phyloP scores from a whole-genome alignment of 1,140 invertebrate genomes.

The Archivesica marissinica region DNA sequence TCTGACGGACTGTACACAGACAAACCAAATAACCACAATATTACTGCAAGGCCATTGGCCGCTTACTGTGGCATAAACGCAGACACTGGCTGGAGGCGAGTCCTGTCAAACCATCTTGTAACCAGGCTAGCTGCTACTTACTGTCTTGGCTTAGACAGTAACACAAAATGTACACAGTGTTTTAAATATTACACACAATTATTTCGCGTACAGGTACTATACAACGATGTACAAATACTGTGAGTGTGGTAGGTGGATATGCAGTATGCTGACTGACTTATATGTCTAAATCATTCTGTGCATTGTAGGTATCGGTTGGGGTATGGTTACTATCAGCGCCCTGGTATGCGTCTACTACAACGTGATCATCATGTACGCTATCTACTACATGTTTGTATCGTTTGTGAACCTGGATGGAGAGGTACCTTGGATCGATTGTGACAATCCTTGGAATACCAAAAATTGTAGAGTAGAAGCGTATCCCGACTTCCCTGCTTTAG shows the following conservation, averaged over 20 bases:
- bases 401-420: constrained; percentile 74
- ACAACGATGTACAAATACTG: not conserved
- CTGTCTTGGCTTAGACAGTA: not conserved
- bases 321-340: constrained; percentile 79
- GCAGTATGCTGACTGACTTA: not conserved
- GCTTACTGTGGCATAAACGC: no score
- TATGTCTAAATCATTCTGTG: not conserved
- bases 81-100: no score
- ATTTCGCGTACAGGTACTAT: not conserved
- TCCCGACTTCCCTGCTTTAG: constrained; percentile 46
- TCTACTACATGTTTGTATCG: constrained; percentile 82
- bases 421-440: constrained; percentile 76
- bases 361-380: constrained; percentile 83
- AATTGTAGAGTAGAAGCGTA: constrained; percentile 65
- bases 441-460: constrained; percentile 69
- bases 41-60: no score
- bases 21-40: no score
- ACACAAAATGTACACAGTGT: not conserved
- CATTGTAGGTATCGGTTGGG: constrained; percentile 78
- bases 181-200: not conserved
- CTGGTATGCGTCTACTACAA: constrained; percentile 76
- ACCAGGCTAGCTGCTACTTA: not conserved
- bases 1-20: no score
- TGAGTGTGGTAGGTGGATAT: not conserved
- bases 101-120: no score